Evolutionary conservation across 2,113 vertebrate species (phyloP).

Genomic region (Thalassarche chlororhynchos): DNA sequence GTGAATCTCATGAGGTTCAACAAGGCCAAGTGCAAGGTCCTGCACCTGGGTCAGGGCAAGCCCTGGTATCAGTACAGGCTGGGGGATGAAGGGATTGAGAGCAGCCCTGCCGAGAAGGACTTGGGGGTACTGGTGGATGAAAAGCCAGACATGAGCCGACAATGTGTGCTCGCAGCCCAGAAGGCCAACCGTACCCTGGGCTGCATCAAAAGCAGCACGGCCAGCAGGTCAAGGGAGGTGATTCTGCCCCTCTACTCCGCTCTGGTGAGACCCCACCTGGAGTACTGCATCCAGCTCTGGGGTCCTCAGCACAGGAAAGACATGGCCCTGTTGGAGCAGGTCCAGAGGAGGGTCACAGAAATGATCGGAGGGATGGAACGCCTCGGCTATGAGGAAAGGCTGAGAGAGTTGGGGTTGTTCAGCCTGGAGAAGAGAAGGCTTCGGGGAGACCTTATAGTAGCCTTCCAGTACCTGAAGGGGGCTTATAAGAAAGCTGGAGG

Average conservation of each 20-base stretch:
- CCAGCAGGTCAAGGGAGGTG: not conserved
- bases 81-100: not conserved
- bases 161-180: not conserved
- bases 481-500: not conserved
- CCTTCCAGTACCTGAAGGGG: not conserved
- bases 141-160: not conserved
- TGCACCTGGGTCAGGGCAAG: not conserved
- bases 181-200: accelerated
- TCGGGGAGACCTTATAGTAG: not conserved
- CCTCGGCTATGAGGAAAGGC: not conserved
- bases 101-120: not conserved
- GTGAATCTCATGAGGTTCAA: not conserved
- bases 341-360: not conserved
- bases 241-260: not conserved
- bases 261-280: not conserved
- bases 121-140: not conserved
- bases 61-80: not conserved
- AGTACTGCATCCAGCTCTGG: not conserved
- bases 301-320: not conserved
- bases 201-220: accelerated
- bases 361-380: not conserved
- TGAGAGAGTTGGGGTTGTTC: not conserved
- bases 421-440: not conserved
- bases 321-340: not conserved
- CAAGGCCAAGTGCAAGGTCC: not conserved